phyloP scores from a whole-genome alignment of 2,113 vertebrate genomes.

The Haplochromis vanheusdeni region DNA sequence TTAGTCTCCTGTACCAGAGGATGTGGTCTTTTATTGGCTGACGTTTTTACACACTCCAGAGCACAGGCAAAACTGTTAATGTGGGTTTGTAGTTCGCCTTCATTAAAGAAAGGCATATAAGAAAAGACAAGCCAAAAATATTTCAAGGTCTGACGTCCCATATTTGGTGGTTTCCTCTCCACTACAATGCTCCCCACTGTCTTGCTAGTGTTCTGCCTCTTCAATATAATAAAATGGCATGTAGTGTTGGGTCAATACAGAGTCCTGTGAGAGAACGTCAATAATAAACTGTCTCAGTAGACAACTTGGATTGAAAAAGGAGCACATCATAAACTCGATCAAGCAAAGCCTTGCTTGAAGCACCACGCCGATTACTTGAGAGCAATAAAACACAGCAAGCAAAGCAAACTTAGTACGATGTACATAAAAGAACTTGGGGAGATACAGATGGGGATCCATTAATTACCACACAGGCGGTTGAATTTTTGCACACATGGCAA shows the following conservation, averaged over 20 bases:
- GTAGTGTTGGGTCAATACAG: conserved; percentile 14
- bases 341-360: background rate
- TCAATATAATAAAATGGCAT: conserved; percentile 1
- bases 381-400: background rate
- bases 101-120: background rate
- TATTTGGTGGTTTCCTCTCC: background rate
- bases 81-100: background rate
- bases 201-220: conserved; percentile 3
- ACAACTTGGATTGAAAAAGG: background rate
- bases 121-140: background rate
- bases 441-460: background rate
- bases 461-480: background rate
- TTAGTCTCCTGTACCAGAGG: background rate
- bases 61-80: background rate
- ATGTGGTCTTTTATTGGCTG: background rate
- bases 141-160: background rate
- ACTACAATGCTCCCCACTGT: background rate
- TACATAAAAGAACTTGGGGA: background rate
- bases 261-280: background rate
- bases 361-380: background rate
- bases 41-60: background rate
- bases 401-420: background rate
- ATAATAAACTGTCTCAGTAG: background rate
- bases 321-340: background rate
- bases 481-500: background rate